Percentiles rank a stretch among this genome's conserved stretches.
Conservation (phyloP, 2,888 invertebrate species). For the Tiliacea citrago region DNA sequence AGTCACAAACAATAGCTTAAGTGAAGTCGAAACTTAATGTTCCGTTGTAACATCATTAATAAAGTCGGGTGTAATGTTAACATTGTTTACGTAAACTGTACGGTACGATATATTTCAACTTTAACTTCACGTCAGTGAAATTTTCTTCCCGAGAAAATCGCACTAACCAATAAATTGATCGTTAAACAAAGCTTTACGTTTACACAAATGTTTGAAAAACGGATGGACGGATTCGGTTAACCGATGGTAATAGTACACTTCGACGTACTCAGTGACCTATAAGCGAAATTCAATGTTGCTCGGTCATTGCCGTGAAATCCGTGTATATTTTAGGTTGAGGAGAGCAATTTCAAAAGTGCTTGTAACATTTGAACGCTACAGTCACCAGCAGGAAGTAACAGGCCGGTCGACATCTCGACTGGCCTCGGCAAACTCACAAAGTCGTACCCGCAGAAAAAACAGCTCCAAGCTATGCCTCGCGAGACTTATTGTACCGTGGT, state of each 20-base stretch:
- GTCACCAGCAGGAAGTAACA: constrained; percentile 74
- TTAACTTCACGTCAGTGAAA: constrained; percentile 1
- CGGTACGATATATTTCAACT: constrained; percentile 14
- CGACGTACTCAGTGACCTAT: constrained; percentile 40
- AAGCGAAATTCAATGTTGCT: constrained; percentile 29
- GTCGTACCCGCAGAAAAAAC: constrained; percentile 74
- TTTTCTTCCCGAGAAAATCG: background rate
- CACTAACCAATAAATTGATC: constrained; percentile 3
- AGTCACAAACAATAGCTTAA: constrained; percentile 63
- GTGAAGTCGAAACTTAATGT: constrained; percentile 67
- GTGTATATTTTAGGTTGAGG: constrained; percentile 45
- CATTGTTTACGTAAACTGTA: constrained; percentile 45
- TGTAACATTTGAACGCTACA: constrained; percentile 47
- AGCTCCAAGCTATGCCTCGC: constrained; percentile 66
- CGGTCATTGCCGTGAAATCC: constrained; percentile 45
- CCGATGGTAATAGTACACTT: background rate
- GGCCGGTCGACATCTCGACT: constrained; percentile 68
- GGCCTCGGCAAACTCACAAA: constrained; percentile 69
- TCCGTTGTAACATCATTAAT: constrained; percentile 63
- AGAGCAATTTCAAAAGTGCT: constrained; percentile 41
- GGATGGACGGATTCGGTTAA: too few relatives aligned
- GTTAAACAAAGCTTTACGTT: constrained; percentile 18
- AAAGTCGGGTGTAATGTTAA: constrained; percentile 59
- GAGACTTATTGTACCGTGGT: constrained; percentile 74
- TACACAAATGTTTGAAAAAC: constrained; percentile 16